Base-by-base conservation (phyloP, 1,140 invertebrate species). In the Microvelia longipes region DNA sequence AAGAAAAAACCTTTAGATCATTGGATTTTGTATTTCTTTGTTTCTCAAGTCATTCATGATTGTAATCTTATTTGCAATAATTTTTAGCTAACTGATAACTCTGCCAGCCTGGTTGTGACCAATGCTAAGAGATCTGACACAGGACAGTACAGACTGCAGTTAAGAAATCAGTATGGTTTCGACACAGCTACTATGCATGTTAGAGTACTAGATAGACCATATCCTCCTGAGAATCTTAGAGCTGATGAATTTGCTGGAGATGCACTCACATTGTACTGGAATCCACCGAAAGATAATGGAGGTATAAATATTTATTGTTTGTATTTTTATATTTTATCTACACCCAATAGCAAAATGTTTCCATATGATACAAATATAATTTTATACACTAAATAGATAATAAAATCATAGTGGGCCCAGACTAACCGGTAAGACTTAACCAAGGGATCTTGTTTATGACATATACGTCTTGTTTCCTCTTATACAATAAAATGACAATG, bases 191-290 rank as follows among this genome's bases (percentile, higher is more conserved):
- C 89, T 0, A 86, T 98, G 71, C 96, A 96, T 78, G 95, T 99
- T 2, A 90, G 89, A 70, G 96, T 98, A 0, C 82, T 98, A 2
- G 94, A 98, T 80, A 85, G 92, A 77, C 94, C 97, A 66, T 84
- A 85, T 72, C 88, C 90, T 75, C 96, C 95, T 66, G 88, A 89
- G 75, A 92, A 93, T 82, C 85, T 93, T 24, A 87, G 87, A 66
- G 94, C 91, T 35, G 91, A 95, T 73, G 95, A 99, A 77, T 94
- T 98, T 76, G 92, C 90, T 70, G 96, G 95, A 5, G 96, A 98
- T 80, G 89, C 92, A 62, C 85, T 98, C 25, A 98, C 94, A 0
- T 82, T 99, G 1, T 93, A 90, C 81, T 99, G 97, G 97, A 90
- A 89, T 77, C 91, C 96, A 75, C 96, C 97, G 0, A 93, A 91